These are phyloP conservation scores for Ctena decussata DNA, from an alignment of 2,888 invertebrate genomes.

Conservation along the genomic window DNA sequence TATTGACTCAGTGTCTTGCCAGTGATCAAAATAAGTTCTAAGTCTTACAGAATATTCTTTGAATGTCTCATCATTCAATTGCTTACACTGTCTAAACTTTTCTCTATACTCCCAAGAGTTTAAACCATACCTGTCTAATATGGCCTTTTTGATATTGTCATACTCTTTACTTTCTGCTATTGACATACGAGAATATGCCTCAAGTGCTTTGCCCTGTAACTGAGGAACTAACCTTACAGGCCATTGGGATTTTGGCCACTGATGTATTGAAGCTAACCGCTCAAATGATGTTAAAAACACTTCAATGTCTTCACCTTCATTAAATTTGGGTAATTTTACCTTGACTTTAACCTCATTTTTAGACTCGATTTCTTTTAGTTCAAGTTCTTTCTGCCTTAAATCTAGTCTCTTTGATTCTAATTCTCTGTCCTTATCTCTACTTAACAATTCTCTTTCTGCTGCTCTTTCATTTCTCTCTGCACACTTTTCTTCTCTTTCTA, in stretches of 20 bases:
- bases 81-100: not conserved
- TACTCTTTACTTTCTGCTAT: not conserved
- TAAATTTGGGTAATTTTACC: not conserved
- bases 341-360: not conserved
- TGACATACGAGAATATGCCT: not conserved
- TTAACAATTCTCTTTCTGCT: not conserved
- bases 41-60: not conserved
- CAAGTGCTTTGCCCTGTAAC: not conserved
- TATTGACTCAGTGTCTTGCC: not conserved
- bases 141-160: not conserved
- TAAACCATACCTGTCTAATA: not conserved
- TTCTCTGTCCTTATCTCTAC: not conserved
- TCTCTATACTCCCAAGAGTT: not conserved
- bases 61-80: not conserved
- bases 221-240: not conserved
- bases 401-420: not conserved
- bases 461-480: not conserved
- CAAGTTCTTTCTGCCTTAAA: not conserved
- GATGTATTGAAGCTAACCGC: not conserved
- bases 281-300: slow-evolving; percentile 5
- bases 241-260: slow-evolving; percentile 4
- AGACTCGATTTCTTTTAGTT: not conserved
- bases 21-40: not conserved
- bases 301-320: not conserved
- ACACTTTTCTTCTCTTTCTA: not conserved